Evolutionary conservation across 2,797 vertebrate genomes (phyloP).

Genomic region (Emys orbicularis): DNA sequence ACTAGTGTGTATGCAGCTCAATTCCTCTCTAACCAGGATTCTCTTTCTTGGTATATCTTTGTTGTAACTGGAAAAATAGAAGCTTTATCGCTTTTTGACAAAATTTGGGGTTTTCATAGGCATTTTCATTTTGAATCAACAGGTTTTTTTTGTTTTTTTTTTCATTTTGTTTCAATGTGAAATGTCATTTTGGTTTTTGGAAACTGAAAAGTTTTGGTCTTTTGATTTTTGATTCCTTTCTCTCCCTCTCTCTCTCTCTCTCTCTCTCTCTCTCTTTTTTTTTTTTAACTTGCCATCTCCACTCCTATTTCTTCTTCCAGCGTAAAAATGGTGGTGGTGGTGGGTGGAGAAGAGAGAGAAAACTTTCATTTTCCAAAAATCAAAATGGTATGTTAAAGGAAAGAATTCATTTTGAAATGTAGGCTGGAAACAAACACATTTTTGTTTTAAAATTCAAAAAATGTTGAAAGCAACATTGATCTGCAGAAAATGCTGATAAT

Average conservation of each 20-base stretch:
- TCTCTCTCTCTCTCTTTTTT: background rate
- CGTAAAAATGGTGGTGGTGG: background rate
- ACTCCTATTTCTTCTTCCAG: background rate
- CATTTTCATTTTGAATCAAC: background rate
- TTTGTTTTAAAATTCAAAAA: background rate
- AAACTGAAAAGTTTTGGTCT: background rate
- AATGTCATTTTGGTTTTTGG: background rate
- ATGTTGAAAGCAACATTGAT: background rate
- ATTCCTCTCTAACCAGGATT: background rate
- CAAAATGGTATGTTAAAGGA: background rate
- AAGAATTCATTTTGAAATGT: background rate
- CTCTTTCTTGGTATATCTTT: background rate
- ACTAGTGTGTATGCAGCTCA: conserved; percentile 3
- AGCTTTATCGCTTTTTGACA: background rate
- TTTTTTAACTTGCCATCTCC: background rate
- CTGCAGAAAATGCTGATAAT: background rate
- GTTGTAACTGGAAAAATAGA: background rate
- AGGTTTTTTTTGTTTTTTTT: background rate
- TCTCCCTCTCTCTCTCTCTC: too few species aligned
- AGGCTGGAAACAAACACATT: background rate
- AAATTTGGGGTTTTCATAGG: background rate
- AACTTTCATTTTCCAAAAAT: background rate
- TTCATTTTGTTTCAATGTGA: background rate
- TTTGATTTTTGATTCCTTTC: background rate
- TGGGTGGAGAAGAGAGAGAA: background rate